Evolutionary conservation across 2,113 vertebrate genomes (phyloP), one percentile per base, ranked within the genome.

Genomic region (Burhinus bistriatus): DNA sequence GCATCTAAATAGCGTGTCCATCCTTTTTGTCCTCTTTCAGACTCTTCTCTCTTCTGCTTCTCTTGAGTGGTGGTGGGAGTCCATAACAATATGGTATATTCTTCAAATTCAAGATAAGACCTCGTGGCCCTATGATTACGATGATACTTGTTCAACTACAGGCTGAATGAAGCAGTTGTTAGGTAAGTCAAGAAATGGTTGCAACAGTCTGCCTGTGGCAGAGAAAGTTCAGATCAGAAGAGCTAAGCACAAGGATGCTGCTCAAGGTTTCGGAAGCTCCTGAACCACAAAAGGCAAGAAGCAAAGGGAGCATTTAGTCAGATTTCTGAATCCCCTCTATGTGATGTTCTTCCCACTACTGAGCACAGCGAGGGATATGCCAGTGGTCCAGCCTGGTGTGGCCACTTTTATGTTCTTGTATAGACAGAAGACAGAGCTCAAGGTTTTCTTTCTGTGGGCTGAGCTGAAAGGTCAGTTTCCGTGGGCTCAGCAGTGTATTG

Each of bases 301-400:
- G 18, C 14, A 62, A 45, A 58, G 3, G 5, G 26, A 64, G 29
- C 0, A 0, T 66, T 82, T 23, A 68, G 19, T 23, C 51, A 36
- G 17, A 40, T 47, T 66, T 58, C 32, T 59, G n/a, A 26, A 0
- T 25, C 49, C 8, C 6, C 32, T 65, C 30, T 75, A 12, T 17
- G 34, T 23, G 81, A 49, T 38, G 7, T 15, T 87, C 21, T 34
- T 85, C 42, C 51, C 78, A 26, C 15, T 68, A 21, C 12, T 11
- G 47, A 71, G 36, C 30, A 58, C 18, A 57, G 49, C 0, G 1
- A 66, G 51, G 61, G 15, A 16, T 45, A 27, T 54, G 15, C 20
- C 83, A 70, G 68, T 29, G 36, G 49, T 36, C 36, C 89, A 89
- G 68, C 32, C 19, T 82, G 38, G 17, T 52, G 38, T 26, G 32